phyloP scores from a whole-genome alignment of 2,113 vertebrate species.

The Malaclemys terrapin region DNA sequence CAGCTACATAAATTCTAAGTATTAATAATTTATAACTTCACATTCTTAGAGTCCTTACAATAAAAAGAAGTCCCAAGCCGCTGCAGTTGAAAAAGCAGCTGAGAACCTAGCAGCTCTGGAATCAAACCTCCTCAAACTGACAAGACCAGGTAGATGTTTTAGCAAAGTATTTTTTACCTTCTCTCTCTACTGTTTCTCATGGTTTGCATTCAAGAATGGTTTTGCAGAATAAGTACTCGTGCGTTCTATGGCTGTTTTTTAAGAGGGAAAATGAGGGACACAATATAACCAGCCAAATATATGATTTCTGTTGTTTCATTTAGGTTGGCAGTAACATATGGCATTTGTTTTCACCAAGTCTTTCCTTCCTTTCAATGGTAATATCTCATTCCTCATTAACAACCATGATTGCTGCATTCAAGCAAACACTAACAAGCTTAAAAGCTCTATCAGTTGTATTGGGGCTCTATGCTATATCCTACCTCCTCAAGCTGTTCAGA shows the following conservation, averaged over 20 bases:
- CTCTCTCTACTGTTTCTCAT: slow-evolving; percentile 16
- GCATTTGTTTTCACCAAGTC: not conserved
- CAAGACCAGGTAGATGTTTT: slow-evolving; percentile 66
- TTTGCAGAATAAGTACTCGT: not conserved
- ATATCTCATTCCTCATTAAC: not conserved
- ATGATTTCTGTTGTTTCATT: not conserved
- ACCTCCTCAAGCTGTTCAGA: not conserved
- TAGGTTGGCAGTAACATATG: not conserved
- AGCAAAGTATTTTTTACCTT: not conserved
- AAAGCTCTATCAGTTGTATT: not conserved
- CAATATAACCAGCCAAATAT: not conserved
- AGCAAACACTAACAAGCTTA: not conserved
- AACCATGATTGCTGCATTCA: not conserved
- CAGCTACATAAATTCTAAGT: not conserved
- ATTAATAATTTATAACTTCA: slow-evolving; percentile 12
- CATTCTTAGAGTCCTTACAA: slow-evolving; percentile 65
- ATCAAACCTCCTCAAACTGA: slow-evolving; percentile 76
- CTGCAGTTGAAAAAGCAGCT: slow-evolving; percentile 74
- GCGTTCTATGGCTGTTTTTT: not conserved
- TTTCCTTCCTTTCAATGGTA: not conserved
- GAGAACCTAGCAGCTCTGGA: slow-evolving; percentile 84
- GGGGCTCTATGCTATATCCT: not conserved
- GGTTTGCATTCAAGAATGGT: not conserved
- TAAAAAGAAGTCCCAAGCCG: slow-evolving; percentile 54
- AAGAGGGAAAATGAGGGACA: not conserved